Evolutionary conservation across 2,888 invertebrate species (phyloP), one percentile per base, ranked within the genome.

Genomic region (Perizoma flavofasciatum): DNA sequence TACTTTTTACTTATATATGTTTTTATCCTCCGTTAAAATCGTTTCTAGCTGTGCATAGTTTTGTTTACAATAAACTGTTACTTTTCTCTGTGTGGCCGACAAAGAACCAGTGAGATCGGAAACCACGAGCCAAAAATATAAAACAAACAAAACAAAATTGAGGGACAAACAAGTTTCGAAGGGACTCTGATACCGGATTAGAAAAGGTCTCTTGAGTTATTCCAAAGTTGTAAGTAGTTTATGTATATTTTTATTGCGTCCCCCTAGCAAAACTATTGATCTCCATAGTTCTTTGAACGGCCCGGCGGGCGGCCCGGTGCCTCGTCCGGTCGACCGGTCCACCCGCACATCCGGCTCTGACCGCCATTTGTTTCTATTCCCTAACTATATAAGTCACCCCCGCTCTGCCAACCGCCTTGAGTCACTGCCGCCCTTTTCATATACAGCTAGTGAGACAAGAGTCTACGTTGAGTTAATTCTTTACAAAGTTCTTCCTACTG

Each of bases 361-460:
- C 60, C 70, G 49, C 53, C 63, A 65, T 63, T 74, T 74, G 71
- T 75, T 74, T 77, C 71, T 71, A 73, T 73, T 72, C 58, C 68
- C 66, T 65, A 75, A 78, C 66, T 76, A 75, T 71, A 72, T 69
- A 73, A 73, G 73, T 73, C 70, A 58, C 49, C 5, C 35, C 11
- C 40, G 45, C 47, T 43, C 47, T 5, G 7, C 33, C 7, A 7
- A 11, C 47, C 41, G 37, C 37, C 37, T 22, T 40, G 6, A 9
- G 41, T n/a, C 33, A 11, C 43, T 47, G n/a, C 44, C 11, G 11
- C 6, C 11, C 51, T 8, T 4, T 1, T 7, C 37, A 37, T 7
- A 22, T 22, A 22, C 22, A 3, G 22, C 22, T 22, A 22, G 22
- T 22, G 22, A 3, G 22, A 22, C 22, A 1, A 22, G n/a, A n/a